phyloP scores from a whole-genome alignment of 1,140 invertebrate species.

The Drosophila nasuta region DNA sequence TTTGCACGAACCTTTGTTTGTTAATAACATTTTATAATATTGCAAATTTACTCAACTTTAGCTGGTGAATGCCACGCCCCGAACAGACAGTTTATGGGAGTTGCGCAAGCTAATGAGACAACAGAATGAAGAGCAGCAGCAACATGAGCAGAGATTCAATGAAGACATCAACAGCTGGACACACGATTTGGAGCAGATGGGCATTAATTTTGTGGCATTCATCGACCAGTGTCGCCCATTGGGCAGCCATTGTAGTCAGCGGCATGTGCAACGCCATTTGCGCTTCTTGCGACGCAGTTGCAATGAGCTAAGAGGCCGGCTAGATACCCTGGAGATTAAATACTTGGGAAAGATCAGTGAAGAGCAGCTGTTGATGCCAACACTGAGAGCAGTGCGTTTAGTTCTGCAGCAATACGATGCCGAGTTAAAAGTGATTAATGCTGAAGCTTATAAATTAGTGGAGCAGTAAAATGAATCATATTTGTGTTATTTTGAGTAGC shows the following conservation, averaged over 20 bases:
- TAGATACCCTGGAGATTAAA: slow-evolving; percentile 46
- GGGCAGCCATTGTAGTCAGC: slow-evolving; percentile 32
- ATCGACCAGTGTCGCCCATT: slow-evolving; percentile 48
- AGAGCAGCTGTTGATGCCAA: slow-evolving; percentile 26
- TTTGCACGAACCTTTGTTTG: not conserved
- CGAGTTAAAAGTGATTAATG: slow-evolving; percentile 24
- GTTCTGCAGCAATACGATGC: slow-evolving; percentile 47
- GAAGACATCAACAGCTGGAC: slow-evolving; percentile 45
- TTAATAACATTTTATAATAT: not conserved
- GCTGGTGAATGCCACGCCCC: slow-evolving; percentile 23
- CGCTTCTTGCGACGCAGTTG: slow-evolving; percentile 34
- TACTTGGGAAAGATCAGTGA: slow-evolving; percentile 38
- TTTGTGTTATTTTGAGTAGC: not conserved
- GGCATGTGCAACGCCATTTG: slow-evolving; percentile 43
- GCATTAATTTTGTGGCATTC: slow-evolving; percentile 27
- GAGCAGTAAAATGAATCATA: slow-evolving; percentile 30
- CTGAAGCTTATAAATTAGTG: slow-evolving; percentile 40
- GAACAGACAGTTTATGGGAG: slow-evolving; percentile 42
- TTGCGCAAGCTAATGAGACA: slow-evolving; percentile 46
- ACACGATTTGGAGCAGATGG: slow-evolving; percentile 25
- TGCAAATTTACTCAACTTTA: not conserved
- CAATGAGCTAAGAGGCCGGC: slow-evolving; percentile 30
- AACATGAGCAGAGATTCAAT: slow-evolving; percentile 16
- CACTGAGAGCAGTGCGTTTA: slow-evolving; percentile 17
- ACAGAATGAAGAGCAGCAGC: slow-evolving; percentile 14